phyloP scores from a whole-genome alignment of 2,888 invertebrate genomes.

The Steromphala cineraria region DNA sequence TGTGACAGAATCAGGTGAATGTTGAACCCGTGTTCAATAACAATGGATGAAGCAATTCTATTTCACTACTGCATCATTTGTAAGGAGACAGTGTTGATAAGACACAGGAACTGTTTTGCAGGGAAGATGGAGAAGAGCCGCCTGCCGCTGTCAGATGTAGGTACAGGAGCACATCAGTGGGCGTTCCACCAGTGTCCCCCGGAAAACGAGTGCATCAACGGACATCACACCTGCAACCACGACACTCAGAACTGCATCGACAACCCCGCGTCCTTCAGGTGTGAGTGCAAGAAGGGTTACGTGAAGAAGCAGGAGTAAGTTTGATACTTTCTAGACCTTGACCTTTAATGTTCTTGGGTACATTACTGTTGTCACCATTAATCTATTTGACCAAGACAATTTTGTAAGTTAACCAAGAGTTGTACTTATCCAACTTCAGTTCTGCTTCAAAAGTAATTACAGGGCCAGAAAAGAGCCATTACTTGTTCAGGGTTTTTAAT shows the following conservation, averaged over 20 bases:
- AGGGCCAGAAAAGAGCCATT: too few species aligned
- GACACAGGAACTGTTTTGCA: neutral
- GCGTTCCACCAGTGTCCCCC: conserved; percentile 92
- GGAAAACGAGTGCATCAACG: conserved; percentile 94
- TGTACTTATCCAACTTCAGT: too few species aligned
- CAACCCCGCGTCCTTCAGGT: conserved; percentile 84
- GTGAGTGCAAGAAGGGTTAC: conserved; percentile 82
- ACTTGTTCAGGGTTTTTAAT: too few species aligned
- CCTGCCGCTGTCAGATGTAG: neutral
- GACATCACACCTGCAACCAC: conserved; percentile 91
- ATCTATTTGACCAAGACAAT: too few species aligned
- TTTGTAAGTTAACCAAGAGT: too few species aligned
- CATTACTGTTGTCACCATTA: neutral
- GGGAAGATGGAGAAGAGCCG: neutral
- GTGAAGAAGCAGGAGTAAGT: conserved; percentile 25
- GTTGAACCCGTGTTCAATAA: too few species aligned
- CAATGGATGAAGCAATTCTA: too few species aligned
- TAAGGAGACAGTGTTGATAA: too few species aligned
- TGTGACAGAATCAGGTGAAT: too few species aligned
- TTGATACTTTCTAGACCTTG: neutral
- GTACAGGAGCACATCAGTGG: conserved; percentile 78
- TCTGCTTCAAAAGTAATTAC: too few species aligned
- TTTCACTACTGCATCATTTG: too few species aligned
- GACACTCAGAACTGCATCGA: conserved; percentile 93
- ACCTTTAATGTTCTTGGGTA: neutral